A percentile compares a stretch with the other conserved stretches of the same genome.
phyloP scores from a whole-genome alignment of 2,888 invertebrate genomes.

The Deroplatys truncata region DNA sequence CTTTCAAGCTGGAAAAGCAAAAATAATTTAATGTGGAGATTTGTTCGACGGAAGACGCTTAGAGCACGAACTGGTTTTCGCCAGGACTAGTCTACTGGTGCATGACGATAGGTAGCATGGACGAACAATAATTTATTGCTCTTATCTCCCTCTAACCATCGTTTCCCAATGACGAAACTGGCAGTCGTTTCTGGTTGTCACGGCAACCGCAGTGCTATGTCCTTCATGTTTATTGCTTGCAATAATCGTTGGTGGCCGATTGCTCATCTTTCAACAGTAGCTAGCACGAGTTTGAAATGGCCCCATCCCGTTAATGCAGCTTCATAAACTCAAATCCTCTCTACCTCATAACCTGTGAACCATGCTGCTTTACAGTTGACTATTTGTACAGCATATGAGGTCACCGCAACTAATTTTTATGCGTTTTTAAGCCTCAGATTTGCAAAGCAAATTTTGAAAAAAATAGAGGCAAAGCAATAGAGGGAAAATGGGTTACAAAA shows the following conservation, averaged over 20 bases:
- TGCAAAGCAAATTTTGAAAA: background rate
- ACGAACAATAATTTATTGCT: background rate
- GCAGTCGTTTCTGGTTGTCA: background rate
- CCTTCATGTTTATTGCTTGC: background rate
- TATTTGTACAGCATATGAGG: background rate
- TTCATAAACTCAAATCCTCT: background rate
- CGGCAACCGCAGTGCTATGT: background rate
- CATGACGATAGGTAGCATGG: background rate
- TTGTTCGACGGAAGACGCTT: too few relatives aligned
- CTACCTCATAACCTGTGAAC: background rate
- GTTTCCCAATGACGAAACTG: background rate
- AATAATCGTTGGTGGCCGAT: background rate
- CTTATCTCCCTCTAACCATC: background rate
- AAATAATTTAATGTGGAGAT: too few relatives aligned
- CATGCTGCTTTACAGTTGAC: background rate
- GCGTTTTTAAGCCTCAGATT: background rate
- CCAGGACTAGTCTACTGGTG: background rate
- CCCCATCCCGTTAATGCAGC: background rate
- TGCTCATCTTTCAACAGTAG: background rate
- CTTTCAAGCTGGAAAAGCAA: too few relatives aligned
- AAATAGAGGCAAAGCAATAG: background rate
- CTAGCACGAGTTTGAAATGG: background rate
- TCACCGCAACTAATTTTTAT: background rate
- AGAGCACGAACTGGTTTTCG: too few relatives aligned
- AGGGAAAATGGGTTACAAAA: too few relatives aligned